Evolutionary conservation across 2,888 invertebrate genomes (phyloP), one percentile per base, ranked within the genome.

Genomic region (Xanthorhoe spadicearia): DNA sequence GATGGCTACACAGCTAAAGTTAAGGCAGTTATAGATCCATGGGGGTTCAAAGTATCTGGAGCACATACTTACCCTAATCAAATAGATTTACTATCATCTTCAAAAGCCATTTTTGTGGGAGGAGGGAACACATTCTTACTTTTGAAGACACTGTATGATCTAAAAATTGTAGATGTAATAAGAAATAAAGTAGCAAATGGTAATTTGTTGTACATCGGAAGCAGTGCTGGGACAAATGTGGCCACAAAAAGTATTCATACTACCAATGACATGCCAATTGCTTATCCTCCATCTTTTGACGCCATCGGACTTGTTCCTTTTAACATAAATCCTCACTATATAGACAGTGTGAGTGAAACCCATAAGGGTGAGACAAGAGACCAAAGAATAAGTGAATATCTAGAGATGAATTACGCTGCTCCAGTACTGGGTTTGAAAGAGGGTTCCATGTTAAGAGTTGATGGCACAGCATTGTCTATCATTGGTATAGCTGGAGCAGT

Each of bases 181-280:
- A 92, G 93, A 58, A 91, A 94, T 50, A 91, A 94, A 76, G 95
- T 97, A 1, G 77, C 95, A 52, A 82, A 93, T 78, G 94, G 95
- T 54, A 95, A 95, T 6, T 80, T 96, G 38, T 93, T 95, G 2
- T 97, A 97, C 77, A 95, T 97, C 68, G 97, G 97, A 15, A 95
- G 95, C 73, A 97, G 96, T 88, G 97, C 97, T 63, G 97, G 97
- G 52, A 96, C 97, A 13, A 97, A 97, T 93, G 96, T 97, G 13
- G 96, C 97, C 9, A 97, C 97, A 1, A 90, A 92, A 72, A 96
- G 95, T 73, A 97, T 97, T 75, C 94, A 95, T 77, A 97, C 97
- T 4, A 97, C 97, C 54, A 97, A 97, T 91, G 97, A 97, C 82
- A 97, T 97, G 97, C 97, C 97, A 3, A 96, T 97, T 64, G 94